Conservation (phyloP, 2,888 invertebrate genomes). For the Drosophila flavopinicola region DNA sequence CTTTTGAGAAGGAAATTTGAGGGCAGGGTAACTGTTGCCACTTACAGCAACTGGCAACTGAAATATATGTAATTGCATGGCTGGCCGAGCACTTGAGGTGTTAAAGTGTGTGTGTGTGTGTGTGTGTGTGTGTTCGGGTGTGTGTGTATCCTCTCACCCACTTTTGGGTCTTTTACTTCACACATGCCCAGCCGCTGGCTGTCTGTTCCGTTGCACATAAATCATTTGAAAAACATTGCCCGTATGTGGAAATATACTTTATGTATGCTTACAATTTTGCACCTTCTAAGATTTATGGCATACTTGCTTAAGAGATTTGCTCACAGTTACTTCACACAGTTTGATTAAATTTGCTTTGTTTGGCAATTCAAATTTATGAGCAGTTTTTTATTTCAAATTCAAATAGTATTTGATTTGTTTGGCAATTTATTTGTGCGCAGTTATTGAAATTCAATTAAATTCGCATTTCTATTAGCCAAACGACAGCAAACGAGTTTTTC, state of each 20-base stretch:
- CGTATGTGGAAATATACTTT: slow-evolving; percentile 63
- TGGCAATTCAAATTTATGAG: slow-evolving; percentile 30
- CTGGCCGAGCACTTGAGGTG: slow-evolving; percentile 72
- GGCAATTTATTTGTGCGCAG: background rate
- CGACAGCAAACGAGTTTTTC: slow-evolving; percentile 1
- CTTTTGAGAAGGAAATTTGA: too few species aligned
- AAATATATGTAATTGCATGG: slow-evolving; percentile 63
- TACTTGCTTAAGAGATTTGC: slow-evolving; percentile 54
- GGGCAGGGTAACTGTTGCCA: slow-evolving; percentile 20
- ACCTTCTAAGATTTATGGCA: slow-evolving; percentile 69
- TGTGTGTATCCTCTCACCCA: too few species aligned
- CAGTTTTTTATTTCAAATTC: slow-evolving; percentile 14
- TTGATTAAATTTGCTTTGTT: slow-evolving; percentile 62
- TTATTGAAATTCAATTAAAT: slow-evolving; percentile 60
- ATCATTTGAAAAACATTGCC: slow-evolving; percentile 74
- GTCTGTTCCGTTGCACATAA: slow-evolving; percentile 49
- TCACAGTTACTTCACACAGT: slow-evolving; percentile 21
- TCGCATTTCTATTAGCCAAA: slow-evolving; percentile 29
- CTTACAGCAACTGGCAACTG: slow-evolving; percentile 28
- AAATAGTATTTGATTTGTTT: background rate
- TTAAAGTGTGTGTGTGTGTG: too few species aligned
- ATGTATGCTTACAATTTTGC: slow-evolving; percentile 63
- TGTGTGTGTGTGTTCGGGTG: too few species aligned
- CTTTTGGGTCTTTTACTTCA: slow-evolving; percentile 30
- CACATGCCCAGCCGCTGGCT: slow-evolving; percentile 47